These are phyloP conservation scores for Poecilobothrus nobilitatus DNA, from an alignment of 2,888 invertebrate genomes.

Conservation along the genomic window DNA sequence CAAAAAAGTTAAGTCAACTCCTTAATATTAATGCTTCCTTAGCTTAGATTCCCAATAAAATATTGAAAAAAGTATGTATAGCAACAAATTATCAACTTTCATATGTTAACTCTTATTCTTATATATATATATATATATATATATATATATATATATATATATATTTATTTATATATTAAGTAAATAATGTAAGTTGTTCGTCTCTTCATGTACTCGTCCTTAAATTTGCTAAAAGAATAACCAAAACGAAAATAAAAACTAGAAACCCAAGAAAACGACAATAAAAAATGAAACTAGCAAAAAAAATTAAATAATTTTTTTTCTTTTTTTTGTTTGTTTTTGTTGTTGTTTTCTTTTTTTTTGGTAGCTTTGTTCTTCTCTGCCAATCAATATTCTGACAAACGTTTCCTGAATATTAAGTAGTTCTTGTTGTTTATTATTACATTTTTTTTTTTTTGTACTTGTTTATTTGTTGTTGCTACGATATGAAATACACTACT, in stretches of 20 bases:
- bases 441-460: not conserved
- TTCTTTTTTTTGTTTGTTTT: not conserved
- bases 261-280: not conserved
- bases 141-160: too few relatives aligned
- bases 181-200: too few relatives aligned
- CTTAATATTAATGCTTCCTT: too few relatives aligned
- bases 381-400: conserved; percentile 40
- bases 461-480: too few relatives aligned
- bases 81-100: too few relatives aligned
- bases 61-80: too few relatives aligned
- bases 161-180: too few relatives aligned
- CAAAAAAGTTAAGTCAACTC: too few relatives aligned
- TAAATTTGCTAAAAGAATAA: not conserved
- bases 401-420: conserved; percentile 38
- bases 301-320: not conserved
- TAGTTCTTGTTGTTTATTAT: conserved; percentile 13
- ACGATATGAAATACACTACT: too few relatives aligned
- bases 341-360: not conserved
- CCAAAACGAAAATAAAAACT: not conserved
- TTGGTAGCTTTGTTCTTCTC: conserved; percentile 18
- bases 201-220: not conserved
- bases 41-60: too few relatives aligned
- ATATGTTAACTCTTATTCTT: too few relatives aligned
- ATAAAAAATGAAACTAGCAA: not conserved
- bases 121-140: too few relatives aligned